Percentiles rank a stretch among this genome's conserved stretches.
Conservation (phyloP, 2,888 invertebrate species). For the Melanostoma mellinum region DNA sequence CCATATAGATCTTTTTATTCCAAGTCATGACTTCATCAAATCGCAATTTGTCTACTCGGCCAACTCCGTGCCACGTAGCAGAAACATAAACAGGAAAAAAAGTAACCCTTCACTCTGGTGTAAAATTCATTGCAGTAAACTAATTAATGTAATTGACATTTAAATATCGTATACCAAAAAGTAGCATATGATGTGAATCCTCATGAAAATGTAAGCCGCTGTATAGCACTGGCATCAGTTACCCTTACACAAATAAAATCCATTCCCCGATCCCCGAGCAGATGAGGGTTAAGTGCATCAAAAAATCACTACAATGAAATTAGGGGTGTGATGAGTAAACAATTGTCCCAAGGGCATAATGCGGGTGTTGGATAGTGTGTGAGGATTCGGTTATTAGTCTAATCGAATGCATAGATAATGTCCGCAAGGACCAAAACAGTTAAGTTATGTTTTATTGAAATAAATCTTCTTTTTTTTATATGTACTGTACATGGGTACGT, state of each 20-base stretch:
- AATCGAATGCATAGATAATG: constrained; percentile 81
- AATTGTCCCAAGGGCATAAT: constrained; percentile 81
- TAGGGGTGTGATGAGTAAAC: constrained; percentile 82
- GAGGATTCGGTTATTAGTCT: constrained; percentile 78
- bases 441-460: not conserved
- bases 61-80: not conserved
- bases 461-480: too few relatives aligned
- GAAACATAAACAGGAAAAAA: constrained; percentile 6
- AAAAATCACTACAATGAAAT: constrained; percentile 81
- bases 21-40: constrained; percentile 26
- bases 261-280: constrained; percentile 27
- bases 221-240: not conserved
- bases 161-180: constrained; percentile 64
- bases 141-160: constrained; percentile 69
- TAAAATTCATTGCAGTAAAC: constrained; percentile 60
- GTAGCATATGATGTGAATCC: constrained; percentile 75
- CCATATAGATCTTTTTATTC: not conserved
- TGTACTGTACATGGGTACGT: too few relatives aligned
- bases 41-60: not conserved
- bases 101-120: constrained; percentile 25
- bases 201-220: constrained; percentile 44
- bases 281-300: constrained; percentile 81
- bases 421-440: constrained; percentile 33
- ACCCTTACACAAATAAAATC: constrained; percentile 49
- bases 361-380: constrained; percentile 75